Conservation (phyloP, 2,113 vertebrate genomes). For the Labeo catla region DNA sequence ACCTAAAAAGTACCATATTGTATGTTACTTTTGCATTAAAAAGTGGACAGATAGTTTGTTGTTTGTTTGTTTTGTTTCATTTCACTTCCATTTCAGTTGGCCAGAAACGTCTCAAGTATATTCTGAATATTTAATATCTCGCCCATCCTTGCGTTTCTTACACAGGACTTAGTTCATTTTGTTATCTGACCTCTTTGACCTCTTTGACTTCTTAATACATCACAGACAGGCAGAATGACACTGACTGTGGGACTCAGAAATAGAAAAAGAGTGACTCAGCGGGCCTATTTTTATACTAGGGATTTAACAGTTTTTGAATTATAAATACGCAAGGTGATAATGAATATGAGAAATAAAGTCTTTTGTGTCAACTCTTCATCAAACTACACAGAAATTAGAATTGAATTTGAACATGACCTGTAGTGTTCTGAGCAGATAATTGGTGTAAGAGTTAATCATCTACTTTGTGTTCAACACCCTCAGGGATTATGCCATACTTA, state of each 20-base stretch:
- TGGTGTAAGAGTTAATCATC: neutral
- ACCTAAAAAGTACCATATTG: neutral
- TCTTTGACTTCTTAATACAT: neutral
- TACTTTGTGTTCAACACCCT: conserved; percentile 5
- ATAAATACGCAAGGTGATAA: neutral
- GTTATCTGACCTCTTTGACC: neutral
- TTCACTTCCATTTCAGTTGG: neutral
- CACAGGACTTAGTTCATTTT: neutral
- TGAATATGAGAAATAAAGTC: neutral
- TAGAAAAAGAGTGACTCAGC: neutral
- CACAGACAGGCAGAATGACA: neutral
- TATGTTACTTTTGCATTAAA: neutral
- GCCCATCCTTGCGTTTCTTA: neutral
- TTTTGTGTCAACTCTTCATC: neutral
- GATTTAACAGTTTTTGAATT: neutral
- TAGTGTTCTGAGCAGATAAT: neutral
- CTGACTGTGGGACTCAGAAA: neutral
- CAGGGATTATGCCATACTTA: conserved; percentile 12
- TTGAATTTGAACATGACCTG: neutral
- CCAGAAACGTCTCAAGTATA: neutral
- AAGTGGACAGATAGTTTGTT: neutral
- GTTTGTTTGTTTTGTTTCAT: neutral
- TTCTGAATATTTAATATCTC: neutral
- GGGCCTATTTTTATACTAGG: neutral
- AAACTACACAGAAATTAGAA: neutral